A percentile compares a stretch with the other conserved stretches of the same genome.
Evolutionary conservation across 35 echinoderm and acorn worm species (phyloP).

Genomic region (Lytechinus variegatus): DNA sequence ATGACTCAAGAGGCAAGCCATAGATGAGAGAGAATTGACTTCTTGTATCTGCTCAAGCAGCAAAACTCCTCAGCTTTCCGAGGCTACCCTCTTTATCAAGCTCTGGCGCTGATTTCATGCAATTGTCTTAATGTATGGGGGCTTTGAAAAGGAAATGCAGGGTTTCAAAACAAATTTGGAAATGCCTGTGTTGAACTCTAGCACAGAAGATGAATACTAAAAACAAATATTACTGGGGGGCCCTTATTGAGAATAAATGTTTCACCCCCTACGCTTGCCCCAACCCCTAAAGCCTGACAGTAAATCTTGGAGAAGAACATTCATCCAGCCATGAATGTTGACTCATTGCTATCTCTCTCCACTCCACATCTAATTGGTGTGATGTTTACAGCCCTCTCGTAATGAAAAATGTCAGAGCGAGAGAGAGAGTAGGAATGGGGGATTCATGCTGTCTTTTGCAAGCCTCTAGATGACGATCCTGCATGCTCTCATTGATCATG

Average conservation of each 20-base stretch:
- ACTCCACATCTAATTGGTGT: neutral
- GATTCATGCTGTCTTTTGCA: neutral
- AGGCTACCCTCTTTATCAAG: neutral
- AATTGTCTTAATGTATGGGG: neutral
- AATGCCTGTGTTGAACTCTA: neutral
- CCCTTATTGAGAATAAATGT: neutral
- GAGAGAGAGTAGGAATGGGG: neutral
- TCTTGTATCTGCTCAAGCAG: neutral
- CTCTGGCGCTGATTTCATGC: neutral
- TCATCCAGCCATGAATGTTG: slow-evolving; percentile 18
- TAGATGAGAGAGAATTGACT: neutral
- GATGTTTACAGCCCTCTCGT: neutral
- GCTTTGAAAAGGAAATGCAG: neutral
- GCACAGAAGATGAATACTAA: neutral
- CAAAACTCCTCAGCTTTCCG: no score
- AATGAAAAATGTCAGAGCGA: slow-evolving; percentile 41
- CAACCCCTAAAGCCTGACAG: neutral
- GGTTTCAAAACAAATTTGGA: neutral
- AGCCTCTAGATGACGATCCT: neutral
- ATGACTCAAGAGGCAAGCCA: neutral
- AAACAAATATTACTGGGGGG: neutral
- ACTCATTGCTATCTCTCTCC: slow-evolving; percentile 3
- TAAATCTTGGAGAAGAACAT: slow-evolving; percentile 13
- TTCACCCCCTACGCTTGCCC: neutral
- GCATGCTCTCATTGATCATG: neutral